Evolutionary conservation across 1,140 invertebrate genomes (phyloP), one percentile per base, ranked within the genome.

Genomic region (Macrosteles quadrilineatus): DNA sequence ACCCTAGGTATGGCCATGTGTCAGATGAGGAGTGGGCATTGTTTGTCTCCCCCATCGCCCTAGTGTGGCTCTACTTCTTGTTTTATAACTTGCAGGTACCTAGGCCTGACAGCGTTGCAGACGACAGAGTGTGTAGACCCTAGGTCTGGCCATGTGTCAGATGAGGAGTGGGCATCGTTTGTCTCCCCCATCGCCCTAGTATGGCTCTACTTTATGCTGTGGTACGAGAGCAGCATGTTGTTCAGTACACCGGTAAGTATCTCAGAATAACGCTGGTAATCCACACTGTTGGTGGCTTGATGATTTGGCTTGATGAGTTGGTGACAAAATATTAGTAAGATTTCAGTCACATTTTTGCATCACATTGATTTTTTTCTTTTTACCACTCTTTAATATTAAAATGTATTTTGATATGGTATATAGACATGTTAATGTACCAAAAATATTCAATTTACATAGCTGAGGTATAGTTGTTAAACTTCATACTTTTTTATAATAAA

Each of bases 21-120:
- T 76, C 83, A 6, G 73, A 85, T 1, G 50, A 76, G 6, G 84
- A 88, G 63, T 92, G 92, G 90, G 85, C 87, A 40, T 84, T 85
- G 27, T 94, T 89, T 77, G 83, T 90, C 47, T 90, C 92, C 78
- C 90, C 91, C 0, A 82, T 92, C 55, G 83, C 90, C 14, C 79
- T 98, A 63, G 85, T 93, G 31, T 85, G 88, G 76, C 85, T 91
- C 0, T 93, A 91, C 77, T 92, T 88, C 75, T 81, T 90, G 23
- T 78, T 92, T n/a, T n/a, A n/a, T n/a, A n/a, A n/a, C n/a, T 73
- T 83, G 79, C 78, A 90, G 91, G 75, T 89, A 91, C 74, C 87
- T 92, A 76, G 89, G 86, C 30, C 82, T 90, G 57, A 89, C 85
- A 73, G 80, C 78, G 2, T 85, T 85, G 71, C 81, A 86, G 74